Conservation (phyloP, 2,113 vertebrate genomes). For the Thinocorus orbignyianus region DNA sequence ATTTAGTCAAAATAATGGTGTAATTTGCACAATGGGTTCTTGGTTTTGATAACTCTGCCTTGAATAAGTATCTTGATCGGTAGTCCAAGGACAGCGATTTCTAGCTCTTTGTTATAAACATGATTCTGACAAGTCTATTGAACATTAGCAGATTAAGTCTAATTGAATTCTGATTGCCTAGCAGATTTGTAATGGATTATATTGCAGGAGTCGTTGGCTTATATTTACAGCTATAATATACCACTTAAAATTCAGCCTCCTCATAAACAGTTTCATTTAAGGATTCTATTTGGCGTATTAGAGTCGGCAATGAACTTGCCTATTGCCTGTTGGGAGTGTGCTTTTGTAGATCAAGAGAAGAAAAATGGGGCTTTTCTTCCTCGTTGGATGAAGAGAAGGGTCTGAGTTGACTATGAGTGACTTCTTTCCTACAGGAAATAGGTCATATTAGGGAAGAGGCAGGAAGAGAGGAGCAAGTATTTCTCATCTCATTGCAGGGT, state of each 20-base stretch:
- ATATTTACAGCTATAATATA: constrained; percentile 23
- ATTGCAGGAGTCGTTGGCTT: neutral
- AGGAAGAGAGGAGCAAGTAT: neutral
- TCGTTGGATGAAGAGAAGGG: neutral
- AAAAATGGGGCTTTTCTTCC: neutral
- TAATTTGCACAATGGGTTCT: constrained; percentile 1
- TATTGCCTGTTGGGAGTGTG: neutral
- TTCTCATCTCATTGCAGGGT: neutral
- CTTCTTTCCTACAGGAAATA: neutral
- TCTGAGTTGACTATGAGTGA: neutral
- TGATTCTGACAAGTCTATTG: constrained; percentile 11
- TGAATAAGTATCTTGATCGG: neutral
- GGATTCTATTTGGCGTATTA: neutral
- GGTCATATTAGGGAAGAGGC: neutral
- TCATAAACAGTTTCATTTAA: neutral
- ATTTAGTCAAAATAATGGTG: constrained; percentile 36
- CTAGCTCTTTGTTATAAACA: constrained; percentile 12
- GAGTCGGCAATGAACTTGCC: neutral
- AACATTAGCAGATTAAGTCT: neutral
- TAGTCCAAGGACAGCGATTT: constrained; percentile 23
- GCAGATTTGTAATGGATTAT: constrained; percentile 18
- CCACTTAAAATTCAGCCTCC: constrained; percentile 6
- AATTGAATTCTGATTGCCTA: constrained; percentile 47
- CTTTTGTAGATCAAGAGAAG: neutral
- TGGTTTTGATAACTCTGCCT: neutral